Evolutionary conservation across 2,113 vertebrate genomes (phyloP), one percentile per base, ranked within the genome.

Genomic region (Benitochromis conjunctus): DNA sequence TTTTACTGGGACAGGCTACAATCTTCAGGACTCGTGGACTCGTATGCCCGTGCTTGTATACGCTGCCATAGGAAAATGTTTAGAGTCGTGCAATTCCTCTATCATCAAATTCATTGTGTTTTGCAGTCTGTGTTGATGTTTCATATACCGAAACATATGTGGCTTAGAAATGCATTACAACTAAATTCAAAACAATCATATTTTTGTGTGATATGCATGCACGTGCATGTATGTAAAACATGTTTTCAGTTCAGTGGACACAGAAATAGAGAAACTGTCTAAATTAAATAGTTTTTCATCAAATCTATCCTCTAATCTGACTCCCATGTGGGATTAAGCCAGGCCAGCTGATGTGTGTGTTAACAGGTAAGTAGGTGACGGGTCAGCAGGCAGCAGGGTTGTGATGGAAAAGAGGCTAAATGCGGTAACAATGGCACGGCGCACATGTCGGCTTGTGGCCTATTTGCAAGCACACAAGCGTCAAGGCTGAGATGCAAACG

Each of bases 291-390:
- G 48, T 57, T 26, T 64, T 43, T 41, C 9, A 46, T 80, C 18
- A 53, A 29, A 76, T 51, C 38, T 9, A 9, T 51, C 21, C 62
- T 85, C 66, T 48, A 66, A 86, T 92, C 83, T 51, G 71, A 53
- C 10, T 85, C 7, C 19, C 13, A 64, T 82, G 81, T 51, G 84
- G 55, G 36, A 58, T 86, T 82, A 90, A 56, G 89, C 79, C 56
- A 51, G 74, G 48, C 34, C 36, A 26, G 29, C 60, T 21, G 57
- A 29, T 5, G 7, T 56, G 3, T 43, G 76, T 71, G 43, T 82
- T 53, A 46, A 4, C 71, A 80, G 89, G 83, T 91, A 79, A 84
- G 81, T 90, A 79, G 80, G 88, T 81, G 80, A 85, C 41, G 77
- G 77, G 55, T 82, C 84, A 91, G 81, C 53, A 56, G 69, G 55